A percentile compares a stretch with the other conserved stretches of the same genome.
Conservation (phyloP, 2,113 vertebrate species). For the Myodes glareolus region DNA sequence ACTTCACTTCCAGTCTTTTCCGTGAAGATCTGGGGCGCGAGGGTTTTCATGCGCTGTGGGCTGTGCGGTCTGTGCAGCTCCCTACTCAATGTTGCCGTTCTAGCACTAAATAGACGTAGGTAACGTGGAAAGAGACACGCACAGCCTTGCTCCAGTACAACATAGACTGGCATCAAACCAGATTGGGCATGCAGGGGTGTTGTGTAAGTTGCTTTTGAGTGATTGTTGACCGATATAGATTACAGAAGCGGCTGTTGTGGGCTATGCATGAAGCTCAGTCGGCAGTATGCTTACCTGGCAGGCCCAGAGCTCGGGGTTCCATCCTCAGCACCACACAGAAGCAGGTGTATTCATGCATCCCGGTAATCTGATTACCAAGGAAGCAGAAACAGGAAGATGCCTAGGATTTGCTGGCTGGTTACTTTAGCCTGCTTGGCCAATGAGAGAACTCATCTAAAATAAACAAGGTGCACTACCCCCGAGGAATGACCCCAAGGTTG, state of each 20-base stretch:
- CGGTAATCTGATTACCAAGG: no score
- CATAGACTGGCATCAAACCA: not conserved
- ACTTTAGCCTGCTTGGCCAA: not conserved
- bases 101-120: not conserved
- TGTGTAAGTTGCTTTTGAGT: not conserved
- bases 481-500: not conserved
- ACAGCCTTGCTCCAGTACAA: not conserved
- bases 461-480: not conserved
- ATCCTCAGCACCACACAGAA: not conserved
- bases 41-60: not conserved
- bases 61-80: not conserved
- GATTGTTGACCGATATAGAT: not conserved
- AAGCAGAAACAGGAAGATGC: not conserved
- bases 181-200: no score
- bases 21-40: not conserved
- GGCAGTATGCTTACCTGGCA: not conserved
- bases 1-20: not conserved
- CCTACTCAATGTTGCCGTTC: not conserved
- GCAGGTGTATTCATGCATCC: not conserved
- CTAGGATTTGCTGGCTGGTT: not conserved
- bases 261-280: no score
- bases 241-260: not conserved
- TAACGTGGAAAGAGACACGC: not conserved
- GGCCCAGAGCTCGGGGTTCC: not conserved
- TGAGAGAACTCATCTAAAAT: not conserved